Base-by-base conservation (phyloP, 2,113 vertebrate species). In the Capra hircus region DNA sequence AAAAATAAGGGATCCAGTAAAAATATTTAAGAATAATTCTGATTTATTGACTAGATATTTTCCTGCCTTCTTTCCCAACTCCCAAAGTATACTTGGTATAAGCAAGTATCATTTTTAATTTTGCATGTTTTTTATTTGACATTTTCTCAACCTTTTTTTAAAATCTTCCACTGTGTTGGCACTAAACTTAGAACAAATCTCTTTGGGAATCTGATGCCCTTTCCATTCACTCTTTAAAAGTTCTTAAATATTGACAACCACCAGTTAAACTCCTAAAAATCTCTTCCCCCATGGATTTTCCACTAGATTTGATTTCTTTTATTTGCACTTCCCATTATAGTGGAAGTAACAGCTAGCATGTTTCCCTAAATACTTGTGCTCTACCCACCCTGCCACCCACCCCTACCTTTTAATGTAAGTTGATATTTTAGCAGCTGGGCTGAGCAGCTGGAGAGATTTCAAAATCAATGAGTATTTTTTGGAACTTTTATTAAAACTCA, bases 251-350 rank as follows among this genome's bases (percentile, higher is more conserved):
- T 90, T 80, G 45, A 94, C 90, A 96, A 81, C 52, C 55, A 80
- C 82, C 78, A 88, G 28, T 83, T 74, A 92, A 95, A 96, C 59
- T 81, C 74, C 71, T 94, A n/a, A 88, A 86, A 88, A 90, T 86
- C 10, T 59, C 23, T 91, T 86, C 81, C 91, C 45, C 85, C 67
- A 36, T 92, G 55, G 96, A 82, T 92, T 98, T 92, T 88, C 30
- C 93, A 53, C 71, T 85, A 95, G 59, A 85, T 98, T 97, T 98
- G 94, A 96, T 93, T 89, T 90, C 36, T 98, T 60, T 95, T 90
- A 74, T 95, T 97, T 97, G 93, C 8, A 97, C 3, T 90, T 97
- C 67, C 74, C 86, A 43, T 98, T 92, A 52, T 90, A 96, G 90
- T 96, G 59, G 91, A 97, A 91, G 36, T 77, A 87, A 94, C 28